Base-by-base conservation (phyloP, 2,797 vertebrate genomes). In the Falco novaeseelandiae region DNA sequence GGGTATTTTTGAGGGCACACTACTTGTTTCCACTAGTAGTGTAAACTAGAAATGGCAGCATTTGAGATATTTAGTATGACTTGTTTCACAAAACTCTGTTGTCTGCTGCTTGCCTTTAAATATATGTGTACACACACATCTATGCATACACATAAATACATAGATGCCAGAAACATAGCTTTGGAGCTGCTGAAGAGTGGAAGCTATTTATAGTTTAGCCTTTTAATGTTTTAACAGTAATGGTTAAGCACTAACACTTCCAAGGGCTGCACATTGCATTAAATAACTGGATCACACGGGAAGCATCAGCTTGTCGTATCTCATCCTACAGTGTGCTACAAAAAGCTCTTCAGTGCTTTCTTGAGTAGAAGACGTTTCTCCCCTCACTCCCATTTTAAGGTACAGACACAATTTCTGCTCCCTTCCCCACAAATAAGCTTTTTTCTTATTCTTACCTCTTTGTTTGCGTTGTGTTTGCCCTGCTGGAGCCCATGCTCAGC, bases 191-290 rank as follows among this genome's bases (percentile, higher is more conserved):
- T 80, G 57, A 80, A 61, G 57, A 90, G 29, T 12, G 38, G 59
- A 57, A 67, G 40, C 59, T 95, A 93, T 96, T 94, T 90, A 87
- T 93, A 95, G 90, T 38, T 52, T 5, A 85, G 67, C 63, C 69
- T 87, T 92, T 96, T 74, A 85, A 83, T 85, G 86, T 87, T 95
- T 96, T 80, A 95, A 58, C 73, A 54, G 90, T 66, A 92, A 84
- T 51, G 26, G 89, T 93, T 94, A 91, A 93, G 92, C 71, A 63
- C 58, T 89, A 81, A 83, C 90, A 57, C 66, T 79, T 92, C 55
- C 80, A 80, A 70, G 70, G 40, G 14, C 36, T 73, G 83, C 86
- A 94, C 65, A 57, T 67, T 58, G 83, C 83, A 81, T 89, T 89
- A 94, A 96, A 57, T 93, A 94, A 93, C 93, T 63, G 22, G 93